A percentile compares a stretch with the other conserved stretches of the same genome.
phyloP scores from a whole-genome alignment of 2,888 invertebrate species.

The Thymelicus lineola region DNA sequence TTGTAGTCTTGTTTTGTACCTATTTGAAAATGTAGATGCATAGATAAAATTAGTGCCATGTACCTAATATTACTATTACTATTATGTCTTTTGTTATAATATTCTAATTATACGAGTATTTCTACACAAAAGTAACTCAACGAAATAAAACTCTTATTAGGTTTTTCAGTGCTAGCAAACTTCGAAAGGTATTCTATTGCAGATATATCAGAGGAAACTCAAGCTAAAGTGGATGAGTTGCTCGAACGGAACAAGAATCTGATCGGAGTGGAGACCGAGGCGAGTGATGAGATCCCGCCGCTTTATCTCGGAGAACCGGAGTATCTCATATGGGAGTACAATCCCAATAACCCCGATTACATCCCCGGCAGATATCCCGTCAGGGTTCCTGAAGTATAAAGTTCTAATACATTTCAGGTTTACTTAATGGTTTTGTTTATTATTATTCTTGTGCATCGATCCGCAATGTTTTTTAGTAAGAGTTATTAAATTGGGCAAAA shows the following conservation, averaged over 20 bases:
- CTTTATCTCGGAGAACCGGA: slow-evolving; percentile 78
- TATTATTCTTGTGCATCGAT: background rate
- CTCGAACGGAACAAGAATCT: slow-evolving; percentile 74
- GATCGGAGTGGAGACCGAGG: slow-evolving; percentile 67
- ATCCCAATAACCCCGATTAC: slow-evolving; percentile 76
- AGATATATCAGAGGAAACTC: slow-evolving; percentile 78
- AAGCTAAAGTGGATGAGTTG: slow-evolving; percentile 71
- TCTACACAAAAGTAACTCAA: too few relatives aligned
- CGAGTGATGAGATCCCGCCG: slow-evolving; percentile 76
- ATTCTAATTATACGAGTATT: too few relatives aligned
- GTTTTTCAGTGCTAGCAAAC: background rate
- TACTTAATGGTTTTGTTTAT: background rate
- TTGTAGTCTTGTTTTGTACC: too few relatives aligned
- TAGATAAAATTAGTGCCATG: too few relatives aligned
- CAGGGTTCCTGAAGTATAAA: slow-evolving; percentile 69
- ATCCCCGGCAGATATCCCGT: slow-evolving; percentile 74
- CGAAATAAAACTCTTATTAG: too few relatives aligned
- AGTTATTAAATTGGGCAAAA: too few relatives aligned
- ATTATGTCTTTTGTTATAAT: too few relatives aligned
- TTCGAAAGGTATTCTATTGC: slow-evolving; percentile 42
- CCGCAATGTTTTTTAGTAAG: too few relatives aligned
- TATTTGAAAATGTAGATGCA: too few relatives aligned
- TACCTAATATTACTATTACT: too few relatives aligned
- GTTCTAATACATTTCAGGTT: background rate
- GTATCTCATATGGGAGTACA: slow-evolving; percentile 81